These are phyloP conservation scores for Drosophila fulvimacula DNA, from an alignment of 2,888 invertebrate species.

Conservation along the genomic window DNA sequence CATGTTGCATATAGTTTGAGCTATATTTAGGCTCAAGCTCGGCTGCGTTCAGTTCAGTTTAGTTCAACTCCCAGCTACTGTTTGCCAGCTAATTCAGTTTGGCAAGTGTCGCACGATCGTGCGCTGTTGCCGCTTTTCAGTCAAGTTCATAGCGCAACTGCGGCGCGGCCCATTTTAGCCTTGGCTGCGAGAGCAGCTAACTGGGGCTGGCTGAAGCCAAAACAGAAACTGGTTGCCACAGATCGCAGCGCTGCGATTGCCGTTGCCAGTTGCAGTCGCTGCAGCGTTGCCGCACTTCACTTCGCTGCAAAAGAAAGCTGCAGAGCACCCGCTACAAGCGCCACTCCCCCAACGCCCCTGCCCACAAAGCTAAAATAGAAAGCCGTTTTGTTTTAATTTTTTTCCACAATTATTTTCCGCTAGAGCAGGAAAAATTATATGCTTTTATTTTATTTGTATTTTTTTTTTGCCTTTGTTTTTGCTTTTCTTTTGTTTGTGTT, in stretches of 20 bases:
- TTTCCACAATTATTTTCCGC: constrained; percentile 80
- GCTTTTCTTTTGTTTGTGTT: constrained; percentile 14
- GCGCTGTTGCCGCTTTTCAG: constrained; percentile 61
- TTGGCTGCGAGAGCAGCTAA: constrained; percentile 24
- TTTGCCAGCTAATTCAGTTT: neutral
- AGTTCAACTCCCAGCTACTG: neutral
- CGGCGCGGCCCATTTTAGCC: neutral
- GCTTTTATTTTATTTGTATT: constrained; percentile 48
- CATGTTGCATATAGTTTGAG: neutral
- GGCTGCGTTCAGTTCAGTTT: neutral
- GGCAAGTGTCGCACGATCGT: constrained; percentile 15
- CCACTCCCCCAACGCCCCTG: neutral
- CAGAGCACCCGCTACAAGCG: constrained; percentile 52
- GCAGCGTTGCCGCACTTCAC: constrained; percentile 65
- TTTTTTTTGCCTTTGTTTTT: constrained; percentile 24
- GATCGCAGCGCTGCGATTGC: constrained; percentile 48
- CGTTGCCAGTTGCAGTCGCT: constrained; percentile 32
- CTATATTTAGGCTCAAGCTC: neutral
- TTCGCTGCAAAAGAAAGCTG: constrained; percentile 70
- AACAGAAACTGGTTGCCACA: constrained; percentile 60
- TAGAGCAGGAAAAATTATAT: constrained; percentile 78
- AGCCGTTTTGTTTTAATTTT: constrained; percentile 77
- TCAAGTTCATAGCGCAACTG: constrained; percentile 60
- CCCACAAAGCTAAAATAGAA: constrained; percentile 58
- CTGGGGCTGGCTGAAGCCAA: constrained; percentile 47